phyloP scores from a whole-genome alignment of 2,888 invertebrate genomes.

The Villa cingulata region DNA sequence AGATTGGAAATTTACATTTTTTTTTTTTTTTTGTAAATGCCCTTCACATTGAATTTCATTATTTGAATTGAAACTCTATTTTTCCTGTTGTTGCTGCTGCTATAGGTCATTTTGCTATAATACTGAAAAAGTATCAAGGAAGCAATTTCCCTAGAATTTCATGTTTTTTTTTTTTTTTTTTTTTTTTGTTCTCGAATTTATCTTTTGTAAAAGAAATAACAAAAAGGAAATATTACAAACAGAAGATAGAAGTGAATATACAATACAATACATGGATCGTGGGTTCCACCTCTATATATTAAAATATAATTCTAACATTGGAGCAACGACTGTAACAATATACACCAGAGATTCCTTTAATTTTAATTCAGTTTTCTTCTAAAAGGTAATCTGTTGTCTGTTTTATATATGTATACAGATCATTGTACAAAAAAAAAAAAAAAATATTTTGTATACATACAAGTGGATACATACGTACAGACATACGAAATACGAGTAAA shows the following conservation, averaged over 20 bases:
- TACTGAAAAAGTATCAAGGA: slow-evolving; percentile 3
- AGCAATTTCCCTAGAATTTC: slow-evolving; percentile 6
- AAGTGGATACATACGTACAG: too few relatives aligned
- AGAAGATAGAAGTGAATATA: background rate
- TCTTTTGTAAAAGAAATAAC: background rate
- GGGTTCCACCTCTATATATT: background rate
- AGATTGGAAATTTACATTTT: too few relatives aligned
- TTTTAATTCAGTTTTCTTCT: background rate
- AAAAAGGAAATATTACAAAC: background rate
- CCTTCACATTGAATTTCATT: background rate
- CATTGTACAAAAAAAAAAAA: background rate
- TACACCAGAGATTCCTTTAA: background rate
- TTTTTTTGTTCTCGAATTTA: too few relatives aligned
- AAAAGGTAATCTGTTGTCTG: background rate
- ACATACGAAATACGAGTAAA: too few relatives aligned
- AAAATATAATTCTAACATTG: background rate
- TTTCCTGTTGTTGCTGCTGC: background rate
- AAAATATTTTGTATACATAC: too few relatives aligned
- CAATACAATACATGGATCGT: background rate
- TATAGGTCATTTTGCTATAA: background rate
- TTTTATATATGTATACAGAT: background rate
- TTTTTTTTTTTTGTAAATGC: background rate
- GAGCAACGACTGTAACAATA: too few relatives aligned
- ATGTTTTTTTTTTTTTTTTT: background rate
- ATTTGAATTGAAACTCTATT: background rate